Evolutionary conservation across 2,113 vertebrate genomes (phyloP).

Genomic region (Tauraco erythrolophus): DNA sequence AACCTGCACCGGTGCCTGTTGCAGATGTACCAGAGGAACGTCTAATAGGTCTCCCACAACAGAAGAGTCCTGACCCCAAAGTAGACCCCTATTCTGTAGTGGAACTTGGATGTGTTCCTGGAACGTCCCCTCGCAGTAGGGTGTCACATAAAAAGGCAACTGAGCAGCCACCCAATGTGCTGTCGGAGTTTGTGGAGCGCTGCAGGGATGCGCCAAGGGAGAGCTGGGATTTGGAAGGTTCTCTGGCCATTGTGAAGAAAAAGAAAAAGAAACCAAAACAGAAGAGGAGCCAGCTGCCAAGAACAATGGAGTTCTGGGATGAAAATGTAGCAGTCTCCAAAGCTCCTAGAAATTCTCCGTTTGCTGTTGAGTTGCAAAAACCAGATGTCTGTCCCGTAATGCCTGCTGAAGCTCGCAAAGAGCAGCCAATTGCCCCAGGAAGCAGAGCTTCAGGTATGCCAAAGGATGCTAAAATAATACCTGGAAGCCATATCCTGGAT

Average conservation of each 20-base stretch:
- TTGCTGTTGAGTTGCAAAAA: neutral
- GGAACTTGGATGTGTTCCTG: conserved; percentile 27
- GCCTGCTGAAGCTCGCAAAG: neutral
- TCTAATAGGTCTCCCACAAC: neutral
- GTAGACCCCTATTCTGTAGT: neutral
- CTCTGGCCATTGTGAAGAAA: conserved; percentile 62
- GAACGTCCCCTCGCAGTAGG: conserved; percentile 23
- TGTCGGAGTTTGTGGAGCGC: conserved; percentile 19
- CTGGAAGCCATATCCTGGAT: neutral
- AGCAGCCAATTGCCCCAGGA: neutral
- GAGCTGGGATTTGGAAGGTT: conserved; percentile 61
- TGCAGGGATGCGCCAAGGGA: conserved; percentile 47
- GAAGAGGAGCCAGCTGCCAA: conserved; percentile 61
- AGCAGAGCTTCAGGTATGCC: neutral
- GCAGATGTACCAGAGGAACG: conserved; percentile 52
- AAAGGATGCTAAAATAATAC: neutral
- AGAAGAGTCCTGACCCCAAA: conserved; percentile 60
- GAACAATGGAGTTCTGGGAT: conserved; percentile 47
- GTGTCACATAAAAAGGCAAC: conserved; percentile 11
- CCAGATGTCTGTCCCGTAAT: neutral
- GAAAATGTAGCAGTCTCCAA: neutral
- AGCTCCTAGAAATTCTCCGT: neutral
- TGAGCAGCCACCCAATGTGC: neutral
- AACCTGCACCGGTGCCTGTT: conserved; percentile 38
- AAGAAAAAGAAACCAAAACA: conserved; percentile 82